Percentiles rank a stretch among this genome's conserved stretches.
Conservation (phyloP, 2,888 invertebrate species). For the Phyto melanocephala region DNA sequence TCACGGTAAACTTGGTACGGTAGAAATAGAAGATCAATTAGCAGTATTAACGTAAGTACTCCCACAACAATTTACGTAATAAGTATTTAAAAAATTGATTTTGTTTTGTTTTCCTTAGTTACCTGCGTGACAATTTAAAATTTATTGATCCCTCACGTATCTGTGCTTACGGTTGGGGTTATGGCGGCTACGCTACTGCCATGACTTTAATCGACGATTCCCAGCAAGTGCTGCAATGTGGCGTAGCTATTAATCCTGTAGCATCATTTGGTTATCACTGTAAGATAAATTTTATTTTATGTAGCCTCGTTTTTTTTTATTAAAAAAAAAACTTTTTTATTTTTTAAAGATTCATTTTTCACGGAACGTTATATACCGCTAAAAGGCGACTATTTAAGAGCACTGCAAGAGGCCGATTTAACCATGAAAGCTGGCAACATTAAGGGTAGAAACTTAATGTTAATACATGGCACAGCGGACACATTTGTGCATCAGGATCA, state of each 20-base stretch:
- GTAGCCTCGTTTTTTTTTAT: neutral
- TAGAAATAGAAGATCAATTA: slow-evolving; percentile 89
- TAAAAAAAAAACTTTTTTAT: neutral
- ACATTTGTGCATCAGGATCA: slow-evolving; percentile 92
- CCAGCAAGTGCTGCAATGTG: slow-evolving; percentile 88
- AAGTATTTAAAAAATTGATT: neutral
- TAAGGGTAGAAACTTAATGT: slow-evolving; percentile 82
- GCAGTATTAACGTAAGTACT: slow-evolving; percentile 82
- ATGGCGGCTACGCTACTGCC: slow-evolving; percentile 91
- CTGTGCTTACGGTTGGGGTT: slow-evolving; percentile 91
- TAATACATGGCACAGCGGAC: slow-evolving; percentile 92
- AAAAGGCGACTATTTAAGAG: slow-evolving; percentile 83
- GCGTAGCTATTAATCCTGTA: slow-evolving; percentile 91
- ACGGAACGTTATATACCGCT: slow-evolving; percentile 94
- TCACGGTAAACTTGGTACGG: slow-evolving; percentile 85
- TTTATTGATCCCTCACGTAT: slow-evolving; percentile 90
- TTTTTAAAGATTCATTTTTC: slow-evolving; percentile 87
- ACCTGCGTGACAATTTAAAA: slow-evolving; percentile 87
- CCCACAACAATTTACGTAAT: neutral
- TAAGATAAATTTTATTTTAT: slow-evolving; percentile 77
- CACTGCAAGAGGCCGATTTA: slow-evolving; percentile 88
- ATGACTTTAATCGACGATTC: slow-evolving; percentile 89
- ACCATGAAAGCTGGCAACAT: slow-evolving; percentile 89
- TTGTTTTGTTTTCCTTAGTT: slow-evolving; percentile 78
- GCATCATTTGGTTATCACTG: slow-evolving; percentile 90